Base-by-base conservation (phyloP, 2,888 invertebrate genomes). In the Drosophila meridionalis region DNA sequence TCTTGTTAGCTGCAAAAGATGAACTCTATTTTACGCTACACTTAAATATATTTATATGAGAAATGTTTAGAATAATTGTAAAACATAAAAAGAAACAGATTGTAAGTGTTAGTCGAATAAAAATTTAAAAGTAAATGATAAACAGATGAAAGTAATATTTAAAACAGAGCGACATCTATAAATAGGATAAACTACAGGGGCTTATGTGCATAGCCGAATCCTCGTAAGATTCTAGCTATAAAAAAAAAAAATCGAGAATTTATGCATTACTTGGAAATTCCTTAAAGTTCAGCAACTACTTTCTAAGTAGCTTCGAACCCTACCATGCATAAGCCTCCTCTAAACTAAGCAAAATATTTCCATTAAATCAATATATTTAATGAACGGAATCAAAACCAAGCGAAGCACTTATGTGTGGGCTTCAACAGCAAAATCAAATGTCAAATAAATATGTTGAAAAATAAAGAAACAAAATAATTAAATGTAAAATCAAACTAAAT, bases 401-500 rank as follows among this genome's bases (percentile, higher is more conserved):
- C 68, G 52, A 73, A 55, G 14, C 59, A 69, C 36, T 14, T 8
- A 8, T 8, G 38, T 55, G 71, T 70, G 84, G 76, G 87, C 81
- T 82, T 80, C 78, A 83, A 78, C 9, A 68, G 64, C 14, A 63
- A 68, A 78, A 82, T 62, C 66, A 71, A 70, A 74, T 76, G 59
- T 72, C 73, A 57, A 70, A 55, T 36, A 52, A 26, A 58, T 57
- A 20, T 34, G 28, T 62, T 50, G 60, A 58, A 66, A 75, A 60
- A 36, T 4, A 64, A 65, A 80, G 20, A 20, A 73, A 57, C 69
- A 57, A 71, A 82, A 80, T 75, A 80, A 78, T 59, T 75, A 76
- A 82, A 76, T 85, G 83, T 87, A 89, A 90, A 89, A 89, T 90
- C 87, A 82, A 90, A 90, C 78, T 76, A 76, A 89, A 88, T 77